Conservation (phyloP, 2,888 invertebrate species). For the Thyatira batis region DNA sequence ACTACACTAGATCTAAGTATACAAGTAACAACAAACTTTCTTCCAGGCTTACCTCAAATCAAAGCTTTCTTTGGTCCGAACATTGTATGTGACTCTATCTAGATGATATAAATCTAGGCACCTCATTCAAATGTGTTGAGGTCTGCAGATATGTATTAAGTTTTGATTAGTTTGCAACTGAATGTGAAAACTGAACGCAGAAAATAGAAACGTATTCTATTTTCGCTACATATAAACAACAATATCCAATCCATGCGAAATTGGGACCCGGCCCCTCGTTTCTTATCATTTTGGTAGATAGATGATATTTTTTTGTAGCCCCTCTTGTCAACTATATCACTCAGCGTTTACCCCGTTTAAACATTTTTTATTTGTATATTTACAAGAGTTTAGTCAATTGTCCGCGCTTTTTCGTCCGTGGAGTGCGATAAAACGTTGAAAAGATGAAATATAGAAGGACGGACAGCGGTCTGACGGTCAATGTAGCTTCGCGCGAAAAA, state of each 20-base stretch:
- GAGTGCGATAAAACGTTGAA: slow-evolving; percentile 69
- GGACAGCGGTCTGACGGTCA: slow-evolving; percentile 50
- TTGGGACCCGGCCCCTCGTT: slow-evolving; percentile 4
- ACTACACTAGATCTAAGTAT: too few species aligned
- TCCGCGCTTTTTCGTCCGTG: slow-evolving; percentile 56
- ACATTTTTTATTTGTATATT: slow-evolving; percentile 47
- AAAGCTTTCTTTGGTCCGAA: not conserved
- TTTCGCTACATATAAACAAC: not conserved
- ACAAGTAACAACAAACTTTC: too few species aligned
- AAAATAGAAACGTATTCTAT: not conserved
- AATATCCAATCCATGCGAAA: slow-evolving; percentile 12
- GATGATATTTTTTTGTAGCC: slow-evolving; percentile 9
- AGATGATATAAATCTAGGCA: not conserved
- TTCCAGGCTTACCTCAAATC: too few species aligned
- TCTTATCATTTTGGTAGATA: slow-evolving; percentile 6
- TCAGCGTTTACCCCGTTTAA: slow-evolving; percentile 35
- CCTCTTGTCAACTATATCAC: slow-evolving; percentile 38
- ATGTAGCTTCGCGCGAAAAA: slow-evolving; percentile 48
- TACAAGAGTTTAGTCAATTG: slow-evolving; percentile 55
- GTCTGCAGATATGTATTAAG: not conserved
- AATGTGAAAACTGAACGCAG: not conserved
- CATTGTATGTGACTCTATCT: not conserved
- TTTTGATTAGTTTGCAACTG: not conserved
- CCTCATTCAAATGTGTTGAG: not conserved
- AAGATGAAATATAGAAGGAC: slow-evolving; percentile 66